Base-by-base conservation (phyloP, 2,888 invertebrate species). In the Melikaiella ostensackeni region DNA sequence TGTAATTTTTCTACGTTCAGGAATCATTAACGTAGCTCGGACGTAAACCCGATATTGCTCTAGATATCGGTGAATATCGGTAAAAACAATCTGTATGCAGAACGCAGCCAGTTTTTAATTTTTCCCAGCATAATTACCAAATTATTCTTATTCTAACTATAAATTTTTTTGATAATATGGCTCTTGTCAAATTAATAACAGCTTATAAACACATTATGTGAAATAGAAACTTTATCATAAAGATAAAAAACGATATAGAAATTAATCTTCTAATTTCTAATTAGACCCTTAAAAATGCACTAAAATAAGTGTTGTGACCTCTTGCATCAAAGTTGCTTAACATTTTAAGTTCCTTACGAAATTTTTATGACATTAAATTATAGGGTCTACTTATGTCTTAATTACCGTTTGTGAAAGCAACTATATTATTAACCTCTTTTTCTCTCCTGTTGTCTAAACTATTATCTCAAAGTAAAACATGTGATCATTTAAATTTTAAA, bases 401-500 rank as follows among this genome's bases (percentile, higher is more conserved):
- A 70, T 70, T 46, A 50, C 16, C 66, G 27, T 46, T 46, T 70
- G 13, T 42, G 66, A 27, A 27, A 42, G 66, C 7, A 42, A 27
- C 16, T 46, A 66, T 46, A 66, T 46, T 46, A 70, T 70, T 50
- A 46, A 27, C 19, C 50, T 70, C n/a, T 46, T n/a, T 27, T 70
- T 9, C 27, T 24, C 42, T 30, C 30, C 9, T 33, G 30, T 70
- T 50, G 27, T 27, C 30, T 13, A 50, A 50, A 30, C n/a, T 27
- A 50, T 70, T n/a, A 70, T 30, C 9, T 30, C 30, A 6, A 50
- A n/a, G 46, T 66, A 24, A 70, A 50, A 30, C 42, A 16, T 59
- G 30, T 70, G 8, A 19, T 2, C 0, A 42, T 42, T 42, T 16
- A 42, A 30, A n/a, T 19, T 27, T 70, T 30, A 50, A 50, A 70